Evolutionary conservation across 2,113 vertebrate species (phyloP).

Genomic region (Tamias sibiricus): DNA sequence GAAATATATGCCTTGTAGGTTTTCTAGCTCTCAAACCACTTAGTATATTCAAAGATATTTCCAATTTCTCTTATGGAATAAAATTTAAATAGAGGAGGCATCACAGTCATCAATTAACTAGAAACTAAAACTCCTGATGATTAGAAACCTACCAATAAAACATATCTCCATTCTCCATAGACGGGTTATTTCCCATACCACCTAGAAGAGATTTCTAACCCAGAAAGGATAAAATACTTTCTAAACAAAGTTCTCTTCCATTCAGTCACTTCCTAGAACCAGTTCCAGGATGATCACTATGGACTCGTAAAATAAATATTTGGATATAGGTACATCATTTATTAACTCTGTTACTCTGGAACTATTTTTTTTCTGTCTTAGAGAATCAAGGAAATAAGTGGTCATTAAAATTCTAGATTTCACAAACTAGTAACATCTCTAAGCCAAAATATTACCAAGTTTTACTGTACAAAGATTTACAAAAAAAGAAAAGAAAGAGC

Average conservation of each 20-base stretch:
- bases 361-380: slow-evolving; percentile 4
- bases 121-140: background rate
- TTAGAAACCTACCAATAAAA: background rate
- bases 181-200: background rate
- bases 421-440: background rate
- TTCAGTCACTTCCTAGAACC: background rate
- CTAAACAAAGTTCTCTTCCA: background rate
- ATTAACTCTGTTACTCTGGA: background rate
- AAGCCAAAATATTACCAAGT: background rate
- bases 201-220: background rate
- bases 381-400: background rate
- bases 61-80: background rate
- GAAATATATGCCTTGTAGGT: background rate
- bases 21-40: background rate
- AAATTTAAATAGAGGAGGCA: background rate
- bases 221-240: background rate
- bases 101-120: background rate
- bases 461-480: background rate
- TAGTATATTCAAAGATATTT: background rate
- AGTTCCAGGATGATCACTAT: background rate
- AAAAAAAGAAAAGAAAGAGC: background rate
- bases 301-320: background rate
- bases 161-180: background rate
- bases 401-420: background rate
- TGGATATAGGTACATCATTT: background rate